Percentiles rank a stretch among this genome's conserved stretches.
phyloP scores from a whole-genome alignment of 2,888 invertebrate species.

The Drosophila kambysellisi region DNA sequence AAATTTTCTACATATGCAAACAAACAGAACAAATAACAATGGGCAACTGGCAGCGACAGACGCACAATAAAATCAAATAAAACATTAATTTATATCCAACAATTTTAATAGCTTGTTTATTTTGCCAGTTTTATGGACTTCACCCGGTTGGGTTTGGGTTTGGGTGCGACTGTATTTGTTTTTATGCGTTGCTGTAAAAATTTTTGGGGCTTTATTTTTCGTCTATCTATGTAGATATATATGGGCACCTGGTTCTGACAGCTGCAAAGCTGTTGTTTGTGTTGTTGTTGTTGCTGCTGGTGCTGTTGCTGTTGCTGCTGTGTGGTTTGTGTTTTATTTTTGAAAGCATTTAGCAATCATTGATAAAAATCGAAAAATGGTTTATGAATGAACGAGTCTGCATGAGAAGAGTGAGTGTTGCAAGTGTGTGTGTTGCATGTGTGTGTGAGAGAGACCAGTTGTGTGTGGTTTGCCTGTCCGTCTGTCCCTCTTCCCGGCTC shows the following conservation, averaged over 20 bases:
- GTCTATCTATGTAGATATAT: slow-evolving; percentile 13
- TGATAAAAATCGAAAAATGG: slow-evolving; percentile 77
- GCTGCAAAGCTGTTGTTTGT: slow-evolving; percentile 41
- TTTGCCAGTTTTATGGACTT: slow-evolving; percentile 23
- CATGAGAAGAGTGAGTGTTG: neutral
- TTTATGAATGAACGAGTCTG: slow-evolving; percentile 72
- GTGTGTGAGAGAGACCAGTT: slow-evolving; percentile 23
- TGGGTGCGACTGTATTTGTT: slow-evolving; percentile 13
- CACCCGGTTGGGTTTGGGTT: neutral
- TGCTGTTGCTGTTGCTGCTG: slow-evolving; percentile 40
- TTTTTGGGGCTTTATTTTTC: slow-evolving; percentile 31
- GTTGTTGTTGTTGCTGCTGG: slow-evolving; percentile 25
- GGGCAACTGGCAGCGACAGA: slow-evolving; percentile 18
- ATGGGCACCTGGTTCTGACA: slow-evolving; percentile 57
- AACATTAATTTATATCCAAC: slow-evolving; percentile 47
- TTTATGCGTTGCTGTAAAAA: slow-evolving; percentile 39
- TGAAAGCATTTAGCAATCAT: slow-evolving; percentile 78
- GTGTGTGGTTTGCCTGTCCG: slow-evolving; percentile 4
- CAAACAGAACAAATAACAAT: slow-evolving; percentile 15
- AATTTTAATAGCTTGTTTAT: slow-evolving; percentile 41
- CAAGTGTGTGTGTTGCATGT: neutral
- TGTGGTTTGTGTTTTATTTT: slow-evolving; percentile 66
- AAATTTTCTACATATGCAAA: slow-evolving; percentile 42
- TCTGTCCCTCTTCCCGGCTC: slow-evolving; percentile 10
- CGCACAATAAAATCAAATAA: slow-evolving; percentile 59